phyloP scores from a whole-genome alignment of 2,113 vertebrate genomes.

The Siniperca knerii region DNA sequence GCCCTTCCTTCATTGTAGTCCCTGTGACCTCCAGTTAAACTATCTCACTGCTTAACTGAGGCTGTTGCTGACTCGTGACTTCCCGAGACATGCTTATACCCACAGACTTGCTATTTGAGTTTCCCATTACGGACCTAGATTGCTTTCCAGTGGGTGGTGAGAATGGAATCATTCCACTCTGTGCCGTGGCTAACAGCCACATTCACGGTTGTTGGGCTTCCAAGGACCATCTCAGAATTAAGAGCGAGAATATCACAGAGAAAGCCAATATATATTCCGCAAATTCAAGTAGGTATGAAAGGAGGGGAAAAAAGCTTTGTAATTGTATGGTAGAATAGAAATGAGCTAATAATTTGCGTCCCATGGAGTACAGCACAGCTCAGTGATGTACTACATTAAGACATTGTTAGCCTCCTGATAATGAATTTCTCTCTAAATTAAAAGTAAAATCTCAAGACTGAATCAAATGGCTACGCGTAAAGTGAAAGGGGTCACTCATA shows the following conservation, averaged over 20 bases:
- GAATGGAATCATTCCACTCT: conserved; percentile 68
- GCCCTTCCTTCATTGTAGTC: conserved; percentile 29
- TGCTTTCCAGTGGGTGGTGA: conserved; percentile 75
- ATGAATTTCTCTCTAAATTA: conserved; percentile 24
- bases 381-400: conserved; percentile 13
- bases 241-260: conserved; percentile 31
- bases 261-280: conserved; percentile 22
- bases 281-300: conserved; percentile 38
- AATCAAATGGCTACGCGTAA: not conserved
- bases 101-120: conserved; percentile 76
- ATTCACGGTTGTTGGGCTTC: conserved; percentile 65
- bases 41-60: conserved; percentile 62
- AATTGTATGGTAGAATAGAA: conserved; percentile 21
- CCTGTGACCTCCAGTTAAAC: conserved; percentile 69
- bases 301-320: conserved; percentile 11
- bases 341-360: conserved; percentile 26
- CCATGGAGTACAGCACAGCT: not conserved
- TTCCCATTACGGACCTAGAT: conserved; percentile 77
- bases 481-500: not conserved
- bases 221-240: conserved; percentile 69
- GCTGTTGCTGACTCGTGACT: conserved; percentile 74
- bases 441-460: not conserved
- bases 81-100: conserved; percentile 68
- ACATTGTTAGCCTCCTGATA: conserved; percentile 27
- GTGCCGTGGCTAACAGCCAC: conserved; percentile 62